Base-by-base conservation (phyloP, 2,888 invertebrate genomes). In the Didymodactylos carnosus region DNA sequence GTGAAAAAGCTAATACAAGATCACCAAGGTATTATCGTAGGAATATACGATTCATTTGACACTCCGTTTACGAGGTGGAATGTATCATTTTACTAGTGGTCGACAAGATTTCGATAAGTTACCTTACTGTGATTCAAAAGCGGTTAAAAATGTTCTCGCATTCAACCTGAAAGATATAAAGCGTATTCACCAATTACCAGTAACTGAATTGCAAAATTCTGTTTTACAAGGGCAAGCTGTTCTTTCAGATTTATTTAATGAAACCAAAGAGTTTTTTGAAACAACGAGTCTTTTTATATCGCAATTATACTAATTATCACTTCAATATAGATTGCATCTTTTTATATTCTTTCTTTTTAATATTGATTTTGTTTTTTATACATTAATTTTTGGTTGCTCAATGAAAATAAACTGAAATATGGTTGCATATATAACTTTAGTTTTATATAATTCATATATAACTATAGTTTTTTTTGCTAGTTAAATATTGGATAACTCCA, bases 1-100 rank as follows among this genome's bases (percentile, higher is more conserved):
- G 73, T 77, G 11, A 77, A 77, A 72, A 90, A 90, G 0, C 91
- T 92, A 82, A 91, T 92, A 79, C 91, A 91, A 81, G 91, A 92
- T 79, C 92, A 91, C 82, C 91, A 92, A 82, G 92, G 79, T 40
- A 91, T 92, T 88, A 75, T 87, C 87, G 77, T 87, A 88, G 77
- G 82, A 92, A 84, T 91, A 91, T 0, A 92, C 92, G 0, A 87
- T 92, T 76, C 92, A 92, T 83, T 86, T 93, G 82, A 91, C 91
- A 80, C 85, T 92, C 77, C 88, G 93, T 79, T 87, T 94, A 75
- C 88, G 92, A 78, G 76, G 76, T 51, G 76, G 75, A n/a, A 49
- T 49, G 46, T 49, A 49, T 49, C 46, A 49, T 49, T 49, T 49
- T 49, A 49, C 46, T 3, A 49, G 46, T 49, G 46, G 46, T 49